Percentiles rank a stretch among this genome's conserved stretches.
Evolutionary conservation across 2,888 invertebrate genomes (phyloP).

Genomic region (Ommatoiulus sabulosus): DNA sequence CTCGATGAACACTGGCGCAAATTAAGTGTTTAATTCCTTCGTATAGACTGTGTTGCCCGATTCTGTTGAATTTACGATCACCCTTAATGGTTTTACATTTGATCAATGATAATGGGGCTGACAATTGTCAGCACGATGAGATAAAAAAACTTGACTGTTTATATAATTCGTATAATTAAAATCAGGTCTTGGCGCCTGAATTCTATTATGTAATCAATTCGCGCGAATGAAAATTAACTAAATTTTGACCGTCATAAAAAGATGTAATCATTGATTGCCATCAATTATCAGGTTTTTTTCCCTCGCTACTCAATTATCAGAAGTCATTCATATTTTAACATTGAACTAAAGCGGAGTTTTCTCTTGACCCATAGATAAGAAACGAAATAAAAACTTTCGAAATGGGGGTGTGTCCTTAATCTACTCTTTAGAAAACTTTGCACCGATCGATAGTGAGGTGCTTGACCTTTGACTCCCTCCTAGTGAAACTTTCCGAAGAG

Average conservation of each 20-base stretch:
- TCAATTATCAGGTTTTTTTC: slow-evolving; percentile 2
- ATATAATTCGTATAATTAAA: slow-evolving; percentile 1
- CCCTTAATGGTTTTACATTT: background rate
- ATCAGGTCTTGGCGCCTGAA: background rate
- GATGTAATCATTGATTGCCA: slow-evolving; percentile 17
- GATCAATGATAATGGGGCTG: background rate
- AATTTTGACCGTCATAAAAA: background rate
- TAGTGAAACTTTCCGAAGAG: too few species aligned
- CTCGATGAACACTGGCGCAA: too few species aligned
- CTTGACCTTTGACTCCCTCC: background rate
- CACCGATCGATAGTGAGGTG: background rate
- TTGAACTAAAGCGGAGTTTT: background rate
- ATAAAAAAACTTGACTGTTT: background rate
- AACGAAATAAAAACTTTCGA: background rate
- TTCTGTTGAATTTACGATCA: slow-evolving; percentile 1
- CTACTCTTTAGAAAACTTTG: slow-evolving; percentile 1
- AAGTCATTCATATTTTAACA: slow-evolving; percentile 35
- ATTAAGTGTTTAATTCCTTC: too few species aligned
- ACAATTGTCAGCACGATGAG: background rate
- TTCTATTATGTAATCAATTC: slow-evolving; percentile 37
- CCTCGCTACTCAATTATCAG: background rate
- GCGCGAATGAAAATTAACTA: background rate
- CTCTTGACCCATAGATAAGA: slow-evolving; percentile 27
- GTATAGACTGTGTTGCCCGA: too few species aligned
- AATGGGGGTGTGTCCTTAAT: slow-evolving; percentile 39